Evolutionary conservation across 2,797 vertebrate species (phyloP), one percentile per base, ranked within the genome.

Genomic region (Brotula barbata): DNA sequence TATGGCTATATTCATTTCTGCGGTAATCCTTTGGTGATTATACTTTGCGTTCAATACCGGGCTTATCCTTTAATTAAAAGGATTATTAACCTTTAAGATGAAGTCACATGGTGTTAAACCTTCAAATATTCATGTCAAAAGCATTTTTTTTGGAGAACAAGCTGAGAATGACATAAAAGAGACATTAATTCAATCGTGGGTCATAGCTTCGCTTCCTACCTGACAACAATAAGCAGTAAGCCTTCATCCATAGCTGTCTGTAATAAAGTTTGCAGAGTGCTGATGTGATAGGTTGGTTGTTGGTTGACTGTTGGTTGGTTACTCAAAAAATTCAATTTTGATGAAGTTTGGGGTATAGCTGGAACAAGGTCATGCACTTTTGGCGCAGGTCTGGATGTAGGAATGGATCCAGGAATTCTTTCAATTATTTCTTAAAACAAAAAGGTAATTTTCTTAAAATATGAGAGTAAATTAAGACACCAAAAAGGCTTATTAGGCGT

Each of bases 51-150:
- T 96, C 94, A 93, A 94, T 95, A 94, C 91, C 90, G 81, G 90
- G 90, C 89, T 94, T 94, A 95, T 94, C 91, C 93, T 93, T 96
- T 95, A 95, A 97, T 97, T 96, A 97, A 95, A 94, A 94, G 92
- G 93, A 94, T 94, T 94, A 94, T 96, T 96, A 96, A 95, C 93
- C 94, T 96, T 94, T 94, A 93, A 93, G 81, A 92, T 87, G 85
- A 81, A 90, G 87, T 70, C 83, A 79, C 87, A 89, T 91, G 92
- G 93, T 93, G 95, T 92, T 93, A 91, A 81, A 88, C 82, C 83
- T 82, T 85, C 69, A 67, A 92, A 90, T 90, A 85, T 88, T 90
- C 85, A 88, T 89, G 91, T 85, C 80, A 83, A 81, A 83, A 78
- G 60, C 56, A 52, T 67, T 74, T 60, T 64, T 48, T 47, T 43